Evolutionary conservation across 2,888 invertebrate genomes (phyloP).

Genomic region (Agonopterix arenella): DNA sequence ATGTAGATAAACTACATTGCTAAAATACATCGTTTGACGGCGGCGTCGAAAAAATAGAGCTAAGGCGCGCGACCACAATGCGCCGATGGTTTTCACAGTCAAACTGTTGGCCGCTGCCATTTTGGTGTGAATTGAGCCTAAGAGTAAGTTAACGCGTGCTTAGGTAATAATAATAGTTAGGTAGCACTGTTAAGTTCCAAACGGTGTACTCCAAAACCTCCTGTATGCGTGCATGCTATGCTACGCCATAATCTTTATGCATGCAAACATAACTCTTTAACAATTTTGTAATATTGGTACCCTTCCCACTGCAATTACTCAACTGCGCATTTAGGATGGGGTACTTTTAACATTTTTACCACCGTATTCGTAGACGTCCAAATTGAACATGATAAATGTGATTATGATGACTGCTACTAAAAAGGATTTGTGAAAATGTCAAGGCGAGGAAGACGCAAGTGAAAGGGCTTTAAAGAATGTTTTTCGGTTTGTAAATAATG

Average conservation of each 20-base stretch:
- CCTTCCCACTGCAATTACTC: conserved; percentile 30
- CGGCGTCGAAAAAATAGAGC: too few relatives aligned
- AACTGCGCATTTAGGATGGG: conserved; percentile 24
- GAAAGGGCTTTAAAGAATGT: conserved; percentile 4
- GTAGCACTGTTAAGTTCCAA: too few relatives aligned
- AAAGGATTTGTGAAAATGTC: conserved; percentile 20
- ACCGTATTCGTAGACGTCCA: conserved; percentile 21
- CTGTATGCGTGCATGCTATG: too few relatives aligned
- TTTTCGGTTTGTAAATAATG: neutral
- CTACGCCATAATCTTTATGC: conserved; percentile 1
- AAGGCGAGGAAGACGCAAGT: conserved; percentile 16
- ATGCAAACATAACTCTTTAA: neutral
- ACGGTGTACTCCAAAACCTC: too few relatives aligned
- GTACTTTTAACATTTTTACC: conserved; percentile 16
- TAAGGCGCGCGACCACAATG: too few relatives aligned
- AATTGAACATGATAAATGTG: conserved; percentile 14
- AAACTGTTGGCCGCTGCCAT: too few relatives aligned
- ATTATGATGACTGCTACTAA: conserved; percentile 6
- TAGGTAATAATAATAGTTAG: too few relatives aligned
- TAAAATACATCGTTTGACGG: too few relatives aligned
- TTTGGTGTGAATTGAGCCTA: too few relatives aligned
- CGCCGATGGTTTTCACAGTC: too few relatives aligned
- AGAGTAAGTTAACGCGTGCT: too few relatives aligned
- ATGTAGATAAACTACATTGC: too few relatives aligned
- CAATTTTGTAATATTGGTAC: neutral